Evolutionary conservation across 2,888 invertebrate species (phyloP), one percentile per base, ranked within the genome.

Genomic region (Gerris lacustris): DNA sequence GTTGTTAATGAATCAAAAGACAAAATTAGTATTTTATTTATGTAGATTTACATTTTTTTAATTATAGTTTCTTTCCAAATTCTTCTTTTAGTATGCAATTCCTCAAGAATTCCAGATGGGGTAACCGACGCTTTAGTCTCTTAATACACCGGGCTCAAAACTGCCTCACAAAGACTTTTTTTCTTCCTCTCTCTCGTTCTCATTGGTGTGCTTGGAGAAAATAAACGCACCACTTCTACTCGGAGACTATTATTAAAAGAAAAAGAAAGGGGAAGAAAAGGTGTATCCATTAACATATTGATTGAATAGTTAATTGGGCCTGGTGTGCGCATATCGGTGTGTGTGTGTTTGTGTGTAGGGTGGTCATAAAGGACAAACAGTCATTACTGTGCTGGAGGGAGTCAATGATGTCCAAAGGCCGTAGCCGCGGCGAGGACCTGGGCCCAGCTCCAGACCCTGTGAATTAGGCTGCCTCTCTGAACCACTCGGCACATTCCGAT

Each of bases 231-330:
- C 55, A 55, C 55, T 55, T 55, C 11, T 9, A 55, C 55, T 55
- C 55, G 55, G 15, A 31, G 64, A n/a, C 64, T 64, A 64, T 64
- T 64, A 64, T 64, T 64, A 64, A 64, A 64, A 64, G 11, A 31
- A 64, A 31, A 64, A 64, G 31, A 55, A 55, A 55, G 55, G 55
- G 55, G 55, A 55, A 55, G 55, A 55, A 55, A 55, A 55, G 55
- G 64, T 31, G 31, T n/a, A n/a, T 9, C 64, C 18, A 64, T 64
- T 64, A 64, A 64, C 64, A 64, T 64, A 64, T 64, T 64, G 64
- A 64, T 64, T 64, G 64, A 64, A 64, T 64, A 64, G 64, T 64
- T 64, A 64, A 64, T 64, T 64, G 64, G 64, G 64, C n/a, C 64
- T 11, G 64, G 64, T 9, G 17, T n/a, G 64, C 9, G 64, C 9